Evolutionary conservation across 2,888 invertebrate species (phyloP).

Genomic region (Synanthedon vespiformis): DNA sequence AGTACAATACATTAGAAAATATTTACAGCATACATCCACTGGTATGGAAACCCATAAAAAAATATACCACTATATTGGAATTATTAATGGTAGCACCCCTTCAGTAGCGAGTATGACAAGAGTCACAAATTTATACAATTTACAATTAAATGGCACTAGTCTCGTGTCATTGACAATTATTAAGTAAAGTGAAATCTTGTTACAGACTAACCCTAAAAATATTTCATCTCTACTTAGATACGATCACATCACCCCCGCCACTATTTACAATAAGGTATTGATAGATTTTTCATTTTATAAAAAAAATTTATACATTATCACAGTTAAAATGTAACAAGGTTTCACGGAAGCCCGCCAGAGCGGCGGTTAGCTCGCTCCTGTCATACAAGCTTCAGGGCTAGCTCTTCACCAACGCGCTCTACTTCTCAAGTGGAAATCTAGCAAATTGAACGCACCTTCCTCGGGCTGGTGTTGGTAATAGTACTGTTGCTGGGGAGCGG

Average conservation of each 20-base stretch:
- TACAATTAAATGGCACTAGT: slow-evolving; percentile 69
- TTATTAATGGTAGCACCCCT: slow-evolving; percentile 72
- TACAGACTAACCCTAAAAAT: slow-evolving; percentile 65
- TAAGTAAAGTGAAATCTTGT: slow-evolving; percentile 63
- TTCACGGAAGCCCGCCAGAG: slow-evolving; percentile 54
- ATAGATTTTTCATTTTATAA: slow-evolving; percentile 64
- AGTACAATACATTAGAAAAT: slow-evolving; percentile 60
- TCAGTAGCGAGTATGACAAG: slow-evolving; percentile 72
- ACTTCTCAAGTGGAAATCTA: slow-evolving; percentile 70
- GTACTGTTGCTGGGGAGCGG: slow-evolving; percentile 64
- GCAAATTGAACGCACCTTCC: slow-evolving; percentile 72
- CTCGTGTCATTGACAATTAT: slow-evolving; percentile 65
- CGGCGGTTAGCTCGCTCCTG: slow-evolving; percentile 68
- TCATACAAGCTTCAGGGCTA: slow-evolving; percentile 72
- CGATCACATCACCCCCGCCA: slow-evolving; percentile 54
- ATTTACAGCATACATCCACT: slow-evolving; percentile 68
- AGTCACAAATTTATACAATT: slow-evolving; percentile 67
- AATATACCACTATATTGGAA: slow-evolving; percentile 68
- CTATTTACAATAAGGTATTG: slow-evolving; percentile 60
- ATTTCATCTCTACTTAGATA: slow-evolving; percentile 47
- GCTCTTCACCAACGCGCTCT: slow-evolving; percentile 72
- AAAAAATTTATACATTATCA: slow-evolving; percentile 57
- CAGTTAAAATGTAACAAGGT: slow-evolving; percentile 71
- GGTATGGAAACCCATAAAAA: slow-evolving; percentile 67
- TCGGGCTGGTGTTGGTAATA: slow-evolving; percentile 71